A percentile compares a stretch with the other conserved stretches of the same genome.
phyloP scores from a whole-genome alignment of 2,113 vertebrate genomes.

The Sylvia atricapilla region DNA sequence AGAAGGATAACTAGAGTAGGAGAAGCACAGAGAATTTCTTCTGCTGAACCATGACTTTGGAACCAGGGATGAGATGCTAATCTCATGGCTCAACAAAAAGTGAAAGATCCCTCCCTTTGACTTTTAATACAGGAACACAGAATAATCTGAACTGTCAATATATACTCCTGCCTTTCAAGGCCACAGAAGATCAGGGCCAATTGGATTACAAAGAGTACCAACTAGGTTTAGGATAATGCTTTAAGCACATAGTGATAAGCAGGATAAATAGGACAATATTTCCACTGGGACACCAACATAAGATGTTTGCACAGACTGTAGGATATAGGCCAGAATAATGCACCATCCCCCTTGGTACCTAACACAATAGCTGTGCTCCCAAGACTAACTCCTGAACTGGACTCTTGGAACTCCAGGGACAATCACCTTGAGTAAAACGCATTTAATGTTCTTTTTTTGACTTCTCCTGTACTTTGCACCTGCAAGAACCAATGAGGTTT shows the following conservation, averaged over 20 bases:
- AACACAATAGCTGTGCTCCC: too few species aligned
- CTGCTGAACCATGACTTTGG: neutral
- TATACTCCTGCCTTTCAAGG: neutral
- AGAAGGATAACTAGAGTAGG: neutral
- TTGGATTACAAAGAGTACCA: neutral
- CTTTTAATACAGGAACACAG: neutral
- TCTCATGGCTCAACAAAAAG: neutral
- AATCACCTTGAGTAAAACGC: neutral
- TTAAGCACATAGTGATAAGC: constrained; percentile 14
- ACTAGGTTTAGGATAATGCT: neutral
- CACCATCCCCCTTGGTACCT: neutral
- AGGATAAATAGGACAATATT: neutral
- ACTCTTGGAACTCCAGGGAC: neutral
- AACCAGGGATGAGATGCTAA: neutral
- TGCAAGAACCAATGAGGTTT: neutral
- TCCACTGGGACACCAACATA: neutral
- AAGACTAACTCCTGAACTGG: neutral
- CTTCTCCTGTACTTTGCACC: neutral
- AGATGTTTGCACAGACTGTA: neutral
- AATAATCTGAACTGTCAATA: constrained; percentile 31
- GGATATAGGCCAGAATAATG: neutral
- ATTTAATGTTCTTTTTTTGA: neutral
- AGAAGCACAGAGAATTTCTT: neutral
- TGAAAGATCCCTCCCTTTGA: neutral
- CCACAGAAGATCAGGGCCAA: neutral